Conservation (phyloP, 2,797 vertebrate species). For the Propithecus perrieri region DNA sequence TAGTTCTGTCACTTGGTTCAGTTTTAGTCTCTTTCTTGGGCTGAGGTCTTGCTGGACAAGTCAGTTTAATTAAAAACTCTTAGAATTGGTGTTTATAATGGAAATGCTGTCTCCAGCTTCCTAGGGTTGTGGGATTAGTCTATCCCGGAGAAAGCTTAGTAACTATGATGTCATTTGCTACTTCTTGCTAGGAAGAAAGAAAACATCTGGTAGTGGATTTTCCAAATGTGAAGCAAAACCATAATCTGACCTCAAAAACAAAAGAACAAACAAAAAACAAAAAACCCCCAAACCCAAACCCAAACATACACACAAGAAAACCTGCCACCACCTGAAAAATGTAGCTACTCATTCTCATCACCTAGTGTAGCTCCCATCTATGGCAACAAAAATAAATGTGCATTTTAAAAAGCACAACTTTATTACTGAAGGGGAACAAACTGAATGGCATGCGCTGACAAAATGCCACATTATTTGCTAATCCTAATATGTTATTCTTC, state of each 20-base stretch:
- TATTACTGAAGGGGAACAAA: slow-evolving; percentile 81
- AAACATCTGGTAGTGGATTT: not conserved
- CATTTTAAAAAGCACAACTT: slow-evolving; percentile 79
- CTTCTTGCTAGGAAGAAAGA: not conserved
- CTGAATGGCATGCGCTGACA: slow-evolving; percentile 85
- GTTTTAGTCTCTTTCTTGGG: not conserved
- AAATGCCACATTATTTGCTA: slow-evolving; percentile 93
- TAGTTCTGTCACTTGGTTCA: not conserved
- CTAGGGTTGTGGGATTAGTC: not conserved
- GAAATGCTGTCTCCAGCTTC: not conserved
- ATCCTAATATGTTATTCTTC: slow-evolving; percentile 96
- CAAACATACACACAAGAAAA: not conserved
- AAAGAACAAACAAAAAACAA: not conserved
- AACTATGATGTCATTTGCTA: not conserved
- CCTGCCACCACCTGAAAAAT: not conserved
- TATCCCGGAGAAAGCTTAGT: not conserved
- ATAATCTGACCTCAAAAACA: slow-evolving; percentile 75
- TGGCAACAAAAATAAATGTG: slow-evolving; percentile 71
- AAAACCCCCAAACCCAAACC: not conserved
- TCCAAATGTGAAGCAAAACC: not conserved
- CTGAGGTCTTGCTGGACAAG: slow-evolving; percentile 42
- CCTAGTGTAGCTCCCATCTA: slow-evolving; percentile 53
- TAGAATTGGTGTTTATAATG: not conserved
- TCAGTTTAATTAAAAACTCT: slow-evolving; percentile 18
- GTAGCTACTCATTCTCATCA: slow-evolving; percentile 38